Evolutionary conservation across 2,888 invertebrate genomes (phyloP), one percentile per base, ranked within the genome.

Genomic region (Melanchra persicariae): DNA sequence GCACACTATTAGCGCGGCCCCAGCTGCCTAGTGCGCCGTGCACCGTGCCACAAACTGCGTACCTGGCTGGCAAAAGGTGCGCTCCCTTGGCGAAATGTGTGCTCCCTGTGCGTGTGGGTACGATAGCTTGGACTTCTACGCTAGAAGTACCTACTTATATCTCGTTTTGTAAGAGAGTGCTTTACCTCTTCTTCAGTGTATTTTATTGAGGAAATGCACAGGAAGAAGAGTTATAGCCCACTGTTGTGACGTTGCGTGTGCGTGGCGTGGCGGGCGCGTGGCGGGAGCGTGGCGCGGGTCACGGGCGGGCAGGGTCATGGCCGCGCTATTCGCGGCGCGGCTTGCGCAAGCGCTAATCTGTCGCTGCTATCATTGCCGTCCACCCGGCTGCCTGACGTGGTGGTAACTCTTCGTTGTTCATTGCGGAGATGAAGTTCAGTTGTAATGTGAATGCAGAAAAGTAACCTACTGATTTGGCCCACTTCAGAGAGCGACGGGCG

Each of bases 301-400:
- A 75, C 43, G 77, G 68, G 67, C 75, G 75, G 75, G 64, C 30
- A 6, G 43, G 62, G 65, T 71, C 75, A 71, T 9, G 67, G 67
- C 65, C 40, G 57, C 52, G 59, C 70, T 77, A 74, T 70, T 70
- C 49, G 61, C 37, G 49, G 55, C 49, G 49, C 67, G 43, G 43
- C 64, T 62, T 73, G 61, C 61, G 49, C 68, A 61, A 43, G 19
- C 66, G 65, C 47, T 34, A 34, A 15, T 52, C 5, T 62, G 26
- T 43, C 17, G 15, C 57, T 15, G n/a, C n/a, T n/a, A n/a, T n/a
- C n/a, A n/a, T n/a, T n/a, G n/a, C n/a, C n/a, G n/a, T n/a, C n/a
- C n/a, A n/a, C n/a, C n/a, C 22, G 6, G n/a, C 54, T 40, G 58
- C 12, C 26, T 51, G 24, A 40, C 15, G 26, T 51, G 34, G 6